Evolutionary conservation across 2,888 invertebrate genomes (phyloP).

Genomic region (Rhagophthalmus giganteus): DNA sequence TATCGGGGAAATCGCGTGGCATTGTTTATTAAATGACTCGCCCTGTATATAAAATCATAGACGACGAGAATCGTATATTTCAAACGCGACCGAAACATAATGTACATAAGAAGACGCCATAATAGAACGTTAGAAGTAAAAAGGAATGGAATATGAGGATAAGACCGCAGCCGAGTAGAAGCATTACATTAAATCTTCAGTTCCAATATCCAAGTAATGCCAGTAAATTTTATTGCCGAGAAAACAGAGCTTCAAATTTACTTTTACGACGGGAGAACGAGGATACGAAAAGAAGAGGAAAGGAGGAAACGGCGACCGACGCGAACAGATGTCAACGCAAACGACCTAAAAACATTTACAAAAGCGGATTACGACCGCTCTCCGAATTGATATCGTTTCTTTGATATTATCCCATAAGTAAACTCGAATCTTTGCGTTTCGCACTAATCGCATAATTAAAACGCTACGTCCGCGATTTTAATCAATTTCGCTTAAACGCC

Average conservation of each 20-base stretch:
- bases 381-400: constrained; percentile 25
- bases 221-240: constrained; percentile 54
- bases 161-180: constrained; percentile 25
- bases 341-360: constrained; percentile 27
- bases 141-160: constrained; percentile 15
- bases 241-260: constrained; percentile 53
- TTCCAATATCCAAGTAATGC: constrained; percentile 54
- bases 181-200: constrained; percentile 38
- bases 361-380: constrained; percentile 24
- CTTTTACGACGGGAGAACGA: constrained; percentile 48
- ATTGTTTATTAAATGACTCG: no score
- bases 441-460: constrained; percentile 3
- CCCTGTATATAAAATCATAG: constrained; percentile 21
- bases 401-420: constrained; percentile 18
- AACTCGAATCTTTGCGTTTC: constrained; percentile 18
- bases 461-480: constrained; percentile 4
- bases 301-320: constrained; percentile 19
- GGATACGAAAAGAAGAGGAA: constrained; percentile 31
- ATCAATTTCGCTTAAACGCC: not conserved
- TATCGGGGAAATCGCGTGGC: no score
- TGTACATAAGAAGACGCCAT: constrained; percentile 13
- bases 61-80: constrained; percentile 13
- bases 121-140: constrained; percentile 13
- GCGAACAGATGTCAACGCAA: constrained; percentile 27
- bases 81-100: constrained; percentile 6